phyloP scores from a whole-genome alignment of 2,888 invertebrate species.

The Frankliniella fusca region DNA sequence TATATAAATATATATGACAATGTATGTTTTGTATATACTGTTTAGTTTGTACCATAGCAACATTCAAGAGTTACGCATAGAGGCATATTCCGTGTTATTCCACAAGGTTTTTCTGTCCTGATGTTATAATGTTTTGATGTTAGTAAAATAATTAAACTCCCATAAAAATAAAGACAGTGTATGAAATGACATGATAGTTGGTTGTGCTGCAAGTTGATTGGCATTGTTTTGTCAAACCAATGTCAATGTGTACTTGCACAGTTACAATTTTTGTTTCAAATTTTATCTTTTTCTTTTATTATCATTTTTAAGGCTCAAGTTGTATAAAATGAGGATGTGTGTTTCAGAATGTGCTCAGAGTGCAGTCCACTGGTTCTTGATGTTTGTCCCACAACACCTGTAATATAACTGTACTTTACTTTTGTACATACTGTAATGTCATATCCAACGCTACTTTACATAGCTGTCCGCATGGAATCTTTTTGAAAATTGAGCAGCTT shows the following conservation, averaged over 20 bases:
- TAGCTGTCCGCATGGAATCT: conserved; percentile 10
- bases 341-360: conserved; percentile 26
- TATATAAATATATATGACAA: conserved; percentile 21
- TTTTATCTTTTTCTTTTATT: conserved; percentile 23
- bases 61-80: conserved; percentile 10
- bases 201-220: conserved; percentile 15
- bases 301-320: conserved; percentile 25
- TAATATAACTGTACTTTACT: conserved; percentile 11
- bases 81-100: conserved; percentile 20
- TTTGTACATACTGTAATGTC: conserved; percentile 25
- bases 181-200: conserved; percentile 15
- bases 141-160: background rate
- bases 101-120: conserved; percentile 6
- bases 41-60: conserved; percentile 20
- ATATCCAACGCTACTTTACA: conserved; percentile 20
- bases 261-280: conserved; percentile 21
- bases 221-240: background rate
- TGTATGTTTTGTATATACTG: conserved; percentile 25
- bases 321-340: conserved; percentile 3
- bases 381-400: conserved; percentile 15
- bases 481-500: background rate
- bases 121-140: conserved; percentile 12
- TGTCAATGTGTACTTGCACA: background rate
- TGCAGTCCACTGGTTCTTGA: conserved; percentile 12
- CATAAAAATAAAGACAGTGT: conserved; percentile 14